Evolutionary conservation across 2,113 vertebrate genomes (phyloP).

Genomic region (Tichodroma muraria): DNA sequence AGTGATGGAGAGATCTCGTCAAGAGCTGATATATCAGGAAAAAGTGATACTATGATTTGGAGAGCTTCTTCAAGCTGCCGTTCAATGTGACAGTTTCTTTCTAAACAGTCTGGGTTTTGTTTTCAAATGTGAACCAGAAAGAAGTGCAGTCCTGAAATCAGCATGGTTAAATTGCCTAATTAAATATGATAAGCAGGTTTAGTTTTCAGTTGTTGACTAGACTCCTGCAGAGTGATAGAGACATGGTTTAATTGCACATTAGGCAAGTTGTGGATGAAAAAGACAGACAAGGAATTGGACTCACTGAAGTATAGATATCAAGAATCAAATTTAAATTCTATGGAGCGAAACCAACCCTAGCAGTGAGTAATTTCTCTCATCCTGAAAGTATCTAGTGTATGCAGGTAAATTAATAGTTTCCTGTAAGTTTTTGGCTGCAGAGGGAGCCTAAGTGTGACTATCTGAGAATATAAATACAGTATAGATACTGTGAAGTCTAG

Average conservation of each 20-base stretch:
- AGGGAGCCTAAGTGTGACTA: background rate
- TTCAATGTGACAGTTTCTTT: background rate
- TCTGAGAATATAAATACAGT: background rate
- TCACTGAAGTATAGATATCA: background rate
- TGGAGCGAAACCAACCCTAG: background rate
- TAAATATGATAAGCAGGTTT: constrained; percentile 14
- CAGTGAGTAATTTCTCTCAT: background rate
- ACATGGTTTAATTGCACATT: background rate
- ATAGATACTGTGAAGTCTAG: background rate
- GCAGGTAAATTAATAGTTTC: background rate
- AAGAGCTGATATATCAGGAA: background rate
- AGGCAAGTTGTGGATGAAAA: background rate
- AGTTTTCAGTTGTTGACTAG: constrained; percentile 30
- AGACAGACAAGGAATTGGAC: background rate
- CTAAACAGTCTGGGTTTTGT: constrained; percentile 17
- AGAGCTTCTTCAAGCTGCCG: background rate
- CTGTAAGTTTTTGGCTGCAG: background rate
- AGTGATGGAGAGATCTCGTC: background rate
- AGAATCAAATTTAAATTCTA: background rate
- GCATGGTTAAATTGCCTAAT: constrained; percentile 27
- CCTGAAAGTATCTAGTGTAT: background rate
- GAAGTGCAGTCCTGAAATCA: constrained; percentile 23
- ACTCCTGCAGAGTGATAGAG: constrained; percentile 2
- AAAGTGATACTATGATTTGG: background rate
- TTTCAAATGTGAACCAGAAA: constrained; percentile 31